Conservation (phyloP, 2,797 vertebrate genomes). For the Gallinago stenura region DNA sequence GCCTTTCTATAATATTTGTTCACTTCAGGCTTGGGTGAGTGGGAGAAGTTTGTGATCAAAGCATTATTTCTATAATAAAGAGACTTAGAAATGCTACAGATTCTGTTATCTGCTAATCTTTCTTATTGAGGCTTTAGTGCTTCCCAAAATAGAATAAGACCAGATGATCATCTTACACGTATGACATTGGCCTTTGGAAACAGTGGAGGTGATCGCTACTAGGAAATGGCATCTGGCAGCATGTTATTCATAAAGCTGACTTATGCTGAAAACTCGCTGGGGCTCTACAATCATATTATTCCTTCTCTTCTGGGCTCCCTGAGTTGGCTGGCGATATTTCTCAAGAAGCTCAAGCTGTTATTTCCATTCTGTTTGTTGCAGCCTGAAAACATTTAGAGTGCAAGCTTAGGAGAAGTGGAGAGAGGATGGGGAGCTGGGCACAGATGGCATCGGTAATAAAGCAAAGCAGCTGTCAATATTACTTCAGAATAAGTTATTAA, state of each 20-base stretch:
- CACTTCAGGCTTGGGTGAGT: background rate
- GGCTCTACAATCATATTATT: background rate
- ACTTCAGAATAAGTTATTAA: conserved; percentile 61
- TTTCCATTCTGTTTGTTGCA: conserved; percentile 55
- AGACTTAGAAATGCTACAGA: background rate
- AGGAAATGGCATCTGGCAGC: background rate
- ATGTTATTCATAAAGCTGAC: background rate
- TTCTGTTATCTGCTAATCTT: background rate
- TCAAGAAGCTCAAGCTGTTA: conserved; percentile 55
- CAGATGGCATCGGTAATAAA: conserved; percentile 74
- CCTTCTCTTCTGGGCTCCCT: background rate
- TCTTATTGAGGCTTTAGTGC: background rate
- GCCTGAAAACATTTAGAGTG: conserved; percentile 37
- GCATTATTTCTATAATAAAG: background rate
- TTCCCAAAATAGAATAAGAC: background rate
- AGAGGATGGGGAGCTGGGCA: background rate
- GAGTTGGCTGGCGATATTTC: conserved; percentile 12
- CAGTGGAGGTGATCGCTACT: background rate
- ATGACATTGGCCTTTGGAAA: background rate
- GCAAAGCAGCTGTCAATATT: conserved; percentile 81
- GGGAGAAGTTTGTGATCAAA: background rate
- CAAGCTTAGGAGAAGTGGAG: background rate
- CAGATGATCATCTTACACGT: background rate
- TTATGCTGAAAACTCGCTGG: background rate
- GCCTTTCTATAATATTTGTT: background rate